Evolutionary conservation across 2,888 invertebrate genomes (phyloP).

Genomic region (Cordilura impudica): DNA sequence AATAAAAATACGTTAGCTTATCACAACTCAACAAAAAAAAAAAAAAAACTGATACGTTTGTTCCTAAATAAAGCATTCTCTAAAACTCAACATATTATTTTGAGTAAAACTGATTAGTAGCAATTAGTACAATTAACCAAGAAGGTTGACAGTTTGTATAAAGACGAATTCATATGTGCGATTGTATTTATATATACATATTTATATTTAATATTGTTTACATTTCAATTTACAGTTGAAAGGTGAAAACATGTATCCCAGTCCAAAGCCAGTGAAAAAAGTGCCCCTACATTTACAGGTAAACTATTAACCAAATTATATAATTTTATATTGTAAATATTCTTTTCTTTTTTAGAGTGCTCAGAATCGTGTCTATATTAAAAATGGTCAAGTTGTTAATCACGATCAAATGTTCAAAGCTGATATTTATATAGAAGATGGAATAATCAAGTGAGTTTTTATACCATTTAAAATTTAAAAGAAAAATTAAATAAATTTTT

Average conservation of each 20-base stretch:
- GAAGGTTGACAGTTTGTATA: constrained; percentile 11
- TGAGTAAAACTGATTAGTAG: constrained; percentile 34
- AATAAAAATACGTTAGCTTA: not conserved
- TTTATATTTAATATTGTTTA: not conserved
- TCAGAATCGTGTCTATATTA: constrained; percentile 94
- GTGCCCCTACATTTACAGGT: constrained; percentile 96
- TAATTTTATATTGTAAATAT: constrained; percentile 12
- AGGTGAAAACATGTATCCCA: constrained; percentile 69
- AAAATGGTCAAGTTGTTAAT: constrained; percentile 97
- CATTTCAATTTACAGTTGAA: constrained; percentile 2
- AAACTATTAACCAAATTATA: constrained; percentile 67
- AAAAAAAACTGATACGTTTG: not conserved
- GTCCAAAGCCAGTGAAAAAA: constrained; percentile 91
- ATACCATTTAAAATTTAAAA: not conserved
- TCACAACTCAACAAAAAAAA: too few relatives aligned
- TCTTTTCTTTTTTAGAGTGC: constrained; percentile 84
- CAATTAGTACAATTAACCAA: constrained; percentile 33
- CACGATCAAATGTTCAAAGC: constrained; percentile 92
- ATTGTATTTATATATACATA: not conserved
- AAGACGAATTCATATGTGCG: too few relatives aligned
- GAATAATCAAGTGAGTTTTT: constrained; percentile 91
- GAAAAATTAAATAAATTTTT: not conserved
- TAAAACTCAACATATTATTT: not conserved
- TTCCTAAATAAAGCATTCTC: not conserved
- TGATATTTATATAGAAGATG: constrained; percentile 98